Conservation (phyloP, 2,888 invertebrate genomes). For the Periphyllus acericola region DNA sequence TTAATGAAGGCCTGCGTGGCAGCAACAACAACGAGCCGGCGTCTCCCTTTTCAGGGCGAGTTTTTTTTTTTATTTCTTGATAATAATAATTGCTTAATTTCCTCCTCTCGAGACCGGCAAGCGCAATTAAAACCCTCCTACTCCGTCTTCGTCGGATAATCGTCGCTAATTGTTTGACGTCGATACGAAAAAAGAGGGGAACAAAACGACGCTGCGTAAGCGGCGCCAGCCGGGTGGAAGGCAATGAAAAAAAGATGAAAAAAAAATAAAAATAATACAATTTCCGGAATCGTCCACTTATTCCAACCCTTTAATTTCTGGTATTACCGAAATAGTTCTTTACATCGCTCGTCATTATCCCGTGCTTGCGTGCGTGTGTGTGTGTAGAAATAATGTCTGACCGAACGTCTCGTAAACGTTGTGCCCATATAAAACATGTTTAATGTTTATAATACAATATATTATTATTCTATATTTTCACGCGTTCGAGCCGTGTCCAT, state of each 20-base stretch:
- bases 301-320: constrained; percentile 49
- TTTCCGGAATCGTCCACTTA: constrained; percentile 57
- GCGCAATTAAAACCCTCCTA: constrained; percentile 48
- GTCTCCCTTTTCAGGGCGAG: constrained; percentile 31
- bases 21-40: neutral
- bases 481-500: neutral
- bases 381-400: neutral
- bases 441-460: neutral
- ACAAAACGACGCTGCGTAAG: neutral
- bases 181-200: constrained; percentile 15
- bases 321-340: constrained; percentile 1
- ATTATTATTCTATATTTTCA: neutral
- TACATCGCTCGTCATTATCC: neutral
- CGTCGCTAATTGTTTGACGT: constrained; percentile 61
- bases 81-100: constrained; percentile 56
- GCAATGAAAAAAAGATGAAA: constrained; percentile 14
- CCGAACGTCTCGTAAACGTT: neutral
- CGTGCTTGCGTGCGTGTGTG: neutral
- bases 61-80: neutral
- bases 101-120: constrained; percentile 23
- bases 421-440: neutral
- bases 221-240: constrained; percentile 24
- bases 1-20: constrained; percentile 34
- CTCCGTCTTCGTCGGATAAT: constrained; percentile 41
- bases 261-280: neutral